These are phyloP conservation scores for Forficula auricularia DNA, from an alignment of 1,140 invertebrate species.

Conservation along the genomic window DNA sequence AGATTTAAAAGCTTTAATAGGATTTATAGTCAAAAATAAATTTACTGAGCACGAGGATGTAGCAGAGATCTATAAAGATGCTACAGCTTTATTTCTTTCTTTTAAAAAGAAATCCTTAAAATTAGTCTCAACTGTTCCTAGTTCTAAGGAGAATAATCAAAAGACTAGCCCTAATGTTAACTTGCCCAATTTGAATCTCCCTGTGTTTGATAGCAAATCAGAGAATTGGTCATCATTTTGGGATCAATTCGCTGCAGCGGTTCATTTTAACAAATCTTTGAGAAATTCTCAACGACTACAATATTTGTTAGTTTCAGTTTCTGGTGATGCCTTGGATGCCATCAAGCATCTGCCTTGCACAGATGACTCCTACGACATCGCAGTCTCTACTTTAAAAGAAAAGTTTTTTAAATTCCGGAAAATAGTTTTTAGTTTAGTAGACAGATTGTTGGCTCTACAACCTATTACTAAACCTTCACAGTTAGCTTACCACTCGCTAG, in stretches of 20 bases:
- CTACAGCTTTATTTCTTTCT: no score
- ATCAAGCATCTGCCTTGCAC: slow-evolving; percentile 14
- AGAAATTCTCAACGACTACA: slow-evolving; percentile 13
- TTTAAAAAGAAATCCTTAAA: no score
- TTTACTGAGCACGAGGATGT: no score
- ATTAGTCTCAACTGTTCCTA: no score
- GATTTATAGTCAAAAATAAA: no score
- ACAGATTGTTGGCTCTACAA: slow-evolving; percentile 15
- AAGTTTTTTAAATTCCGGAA: slow-evolving; percentile 18
- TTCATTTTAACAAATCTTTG: slow-evolving; percentile 4
- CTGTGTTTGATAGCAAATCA: slow-evolving; percentile 8
- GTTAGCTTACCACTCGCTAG: no score
- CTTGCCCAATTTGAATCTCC: slow-evolving; percentile 7
- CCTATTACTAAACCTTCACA: slow-evolving; percentile 9
- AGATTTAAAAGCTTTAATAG: no score
- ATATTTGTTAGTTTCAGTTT: slow-evolving; percentile 10
- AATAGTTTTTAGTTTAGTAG: slow-evolving; percentile 18
- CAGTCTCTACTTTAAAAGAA: slow-evolving; percentile 17
- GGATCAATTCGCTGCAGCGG: slow-evolving; percentile 10
- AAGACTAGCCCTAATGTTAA: not conserved
- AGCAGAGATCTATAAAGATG: no score
- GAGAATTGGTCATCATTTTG: slow-evolving; percentile 12
- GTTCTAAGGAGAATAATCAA: no score
- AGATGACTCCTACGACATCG: slow-evolving; percentile 17
- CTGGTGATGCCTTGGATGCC: slow-evolving; percentile 4